These are phyloP conservation scores for Alexandromys fortis DNA, from an alignment of 2,113 vertebrate species.

Conservation along the genomic window DNA sequence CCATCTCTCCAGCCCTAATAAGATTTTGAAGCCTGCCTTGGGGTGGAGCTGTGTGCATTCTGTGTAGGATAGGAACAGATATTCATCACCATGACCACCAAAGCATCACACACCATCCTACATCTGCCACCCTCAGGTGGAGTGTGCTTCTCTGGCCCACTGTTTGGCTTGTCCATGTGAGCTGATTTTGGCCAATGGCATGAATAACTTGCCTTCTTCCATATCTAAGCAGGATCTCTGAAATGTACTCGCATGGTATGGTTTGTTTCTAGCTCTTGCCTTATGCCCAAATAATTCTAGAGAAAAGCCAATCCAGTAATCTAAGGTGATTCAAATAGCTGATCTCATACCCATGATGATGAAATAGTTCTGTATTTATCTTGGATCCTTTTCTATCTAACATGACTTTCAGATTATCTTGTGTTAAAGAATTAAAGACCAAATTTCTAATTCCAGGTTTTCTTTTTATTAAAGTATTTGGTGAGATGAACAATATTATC, in stretches of 20 bases:
- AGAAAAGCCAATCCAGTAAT: not conserved
- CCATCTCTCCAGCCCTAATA: too few relatives aligned
- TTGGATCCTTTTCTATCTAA: not conserved
- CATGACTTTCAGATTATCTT: constrained; percentile 16
- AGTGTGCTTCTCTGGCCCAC: not conserved
- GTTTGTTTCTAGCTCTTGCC: not conserved
- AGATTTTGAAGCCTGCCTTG: not conserved
- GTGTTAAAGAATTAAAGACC: constrained; percentile 50
- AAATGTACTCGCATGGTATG: not conserved
- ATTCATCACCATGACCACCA: not conserved
- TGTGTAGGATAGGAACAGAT: not conserved
- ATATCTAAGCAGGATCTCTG: not conserved
- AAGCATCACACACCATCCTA: not conserved
- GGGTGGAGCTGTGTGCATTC: not conserved
- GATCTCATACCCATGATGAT: not conserved
- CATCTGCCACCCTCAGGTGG: not conserved
- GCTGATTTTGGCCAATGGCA: not conserved
- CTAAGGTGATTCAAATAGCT: not conserved
- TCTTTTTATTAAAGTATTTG: constrained; percentile 75
- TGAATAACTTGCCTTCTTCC: not conserved
- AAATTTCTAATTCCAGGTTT: constrained; percentile 57
- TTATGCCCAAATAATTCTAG: not conserved
- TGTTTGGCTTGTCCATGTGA: not conserved
- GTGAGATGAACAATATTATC: constrained; percentile 57
- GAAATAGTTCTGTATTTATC: not conserved